phyloP scores from a whole-genome alignment of 2,888 invertebrate species.

The Macaria liturata region DNA sequence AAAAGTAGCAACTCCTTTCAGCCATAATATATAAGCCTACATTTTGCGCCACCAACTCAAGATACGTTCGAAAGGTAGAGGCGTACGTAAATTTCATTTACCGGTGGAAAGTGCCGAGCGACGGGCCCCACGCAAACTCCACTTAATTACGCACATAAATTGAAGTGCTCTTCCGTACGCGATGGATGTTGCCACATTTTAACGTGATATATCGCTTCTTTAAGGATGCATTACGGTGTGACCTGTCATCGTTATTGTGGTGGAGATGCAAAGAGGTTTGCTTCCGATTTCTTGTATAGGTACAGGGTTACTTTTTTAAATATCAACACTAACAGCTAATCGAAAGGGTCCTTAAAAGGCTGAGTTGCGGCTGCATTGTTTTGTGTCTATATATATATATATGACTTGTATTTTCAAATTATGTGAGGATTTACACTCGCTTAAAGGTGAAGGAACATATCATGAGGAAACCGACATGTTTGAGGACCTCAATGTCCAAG shows the following conservation, averaged over 20 bases:
- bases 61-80: slow-evolving; percentile 72
- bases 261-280: not conserved
- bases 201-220: slow-evolving; percentile 66
- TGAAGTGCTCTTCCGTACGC: slow-evolving; percentile 76
- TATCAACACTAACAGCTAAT: too few relatives aligned
- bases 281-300: too few relatives aligned
- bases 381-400: too few relatives aligned
- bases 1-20: too few relatives aligned
- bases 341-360: too few relatives aligned
- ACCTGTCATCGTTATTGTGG: slow-evolving; percentile 14
- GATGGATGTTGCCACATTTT: slow-evolving; percentile 73
- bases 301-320: too few relatives aligned
- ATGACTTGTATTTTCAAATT: too few relatives aligned
- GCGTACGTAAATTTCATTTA: slow-evolving; percentile 82
- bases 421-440: too few relatives aligned
- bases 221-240: slow-evolving; percentile 27
- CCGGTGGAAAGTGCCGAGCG: slow-evolving; percentile 77
- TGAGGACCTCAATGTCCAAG: too few relatives aligned
- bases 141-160: slow-evolving; percentile 83
- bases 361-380: too few relatives aligned
- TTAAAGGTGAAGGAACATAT: too few relatives aligned
- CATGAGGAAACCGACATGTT: too few relatives aligned
- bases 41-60: slow-evolving; percentile 48
- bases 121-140: slow-evolving; percentile 76
- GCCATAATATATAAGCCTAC: slow-evolving; percentile 22